A percentile compares a stretch with the other conserved stretches of the same genome.
phyloP scores from a whole-genome alignment of 2,797 vertebrate species.

The Eulemur rubriventer region DNA sequence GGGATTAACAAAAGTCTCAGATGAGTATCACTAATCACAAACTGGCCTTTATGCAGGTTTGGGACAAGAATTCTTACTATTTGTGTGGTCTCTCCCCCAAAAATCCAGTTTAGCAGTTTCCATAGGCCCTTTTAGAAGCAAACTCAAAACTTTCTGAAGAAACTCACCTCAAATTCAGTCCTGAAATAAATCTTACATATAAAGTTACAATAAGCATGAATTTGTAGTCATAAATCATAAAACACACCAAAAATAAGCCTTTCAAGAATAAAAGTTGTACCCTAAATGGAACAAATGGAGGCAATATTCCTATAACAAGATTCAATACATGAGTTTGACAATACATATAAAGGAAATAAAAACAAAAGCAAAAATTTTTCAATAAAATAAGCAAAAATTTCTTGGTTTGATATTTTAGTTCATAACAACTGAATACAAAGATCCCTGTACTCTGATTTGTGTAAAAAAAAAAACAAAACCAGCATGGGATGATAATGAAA shows the following conservation, averaged over 20 bases:
- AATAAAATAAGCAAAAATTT: neutral
- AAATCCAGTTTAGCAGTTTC: neutral
- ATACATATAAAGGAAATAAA: slow-evolving; percentile 1
- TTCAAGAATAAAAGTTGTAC: slow-evolving; percentile 13
- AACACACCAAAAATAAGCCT: neutral
- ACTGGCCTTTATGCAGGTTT: neutral
- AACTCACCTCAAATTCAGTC: slow-evolving; percentile 10
- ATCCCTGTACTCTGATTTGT: neutral
- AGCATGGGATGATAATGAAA: neutral
- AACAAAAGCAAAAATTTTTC: slow-evolving; percentile 43
- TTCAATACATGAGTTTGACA: neutral
- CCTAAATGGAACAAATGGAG: slow-evolving; percentile 27
- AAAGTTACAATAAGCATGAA: neutral
- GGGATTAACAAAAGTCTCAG: neutral
- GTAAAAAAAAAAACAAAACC: slow-evolving; percentile 8
- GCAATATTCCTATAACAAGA: neutral
- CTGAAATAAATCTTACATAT: neutral
- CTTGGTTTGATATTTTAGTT: neutral
- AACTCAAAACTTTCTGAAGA: slow-evolving; percentile 28
- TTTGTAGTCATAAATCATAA: neutral
- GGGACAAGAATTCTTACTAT: neutral
- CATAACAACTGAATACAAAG: neutral
- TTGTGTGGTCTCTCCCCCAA: accelerated
- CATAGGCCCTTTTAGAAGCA: neutral
- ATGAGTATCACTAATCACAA: neutral